Conservation (phyloP, 1,140 invertebrate genomes). For the Drosophila triauraria region DNA sequence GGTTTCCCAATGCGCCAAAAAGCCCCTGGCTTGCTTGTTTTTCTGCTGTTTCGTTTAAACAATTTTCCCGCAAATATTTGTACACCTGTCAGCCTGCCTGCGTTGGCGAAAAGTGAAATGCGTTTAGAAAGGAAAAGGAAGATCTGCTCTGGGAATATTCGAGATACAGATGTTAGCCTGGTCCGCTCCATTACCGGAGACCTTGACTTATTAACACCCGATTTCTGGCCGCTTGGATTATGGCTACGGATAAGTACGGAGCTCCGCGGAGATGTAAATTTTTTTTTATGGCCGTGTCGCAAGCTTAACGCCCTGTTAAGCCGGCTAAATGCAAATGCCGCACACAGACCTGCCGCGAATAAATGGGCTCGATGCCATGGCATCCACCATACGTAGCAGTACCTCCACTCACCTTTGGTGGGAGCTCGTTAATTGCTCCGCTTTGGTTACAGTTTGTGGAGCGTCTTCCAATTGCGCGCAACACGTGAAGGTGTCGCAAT, state of each 20-base stretch:
- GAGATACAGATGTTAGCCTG: conserved; percentile 10
- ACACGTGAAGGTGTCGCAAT: conserved; percentile 79
- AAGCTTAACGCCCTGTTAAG: conserved; percentile 81
- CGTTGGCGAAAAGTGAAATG: conserved; percentile 69
- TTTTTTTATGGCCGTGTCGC: conserved; percentile 63
- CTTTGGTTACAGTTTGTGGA: conserved; percentile 49
- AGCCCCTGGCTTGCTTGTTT: conserved; percentile 31
- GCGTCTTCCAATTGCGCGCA: conserved; percentile 73
- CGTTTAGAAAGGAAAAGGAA: conserved; percentile 75
- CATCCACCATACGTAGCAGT: background rate
- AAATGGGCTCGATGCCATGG: conserved; percentile 47
- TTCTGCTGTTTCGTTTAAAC: conserved; percentile 23
- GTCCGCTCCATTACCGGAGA: conserved; percentile 52
- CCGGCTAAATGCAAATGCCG: conserved; percentile 73
- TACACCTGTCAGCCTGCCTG: conserved; percentile 31
- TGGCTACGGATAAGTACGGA: conserved; percentile 19
- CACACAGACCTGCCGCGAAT: conserved; percentile 72
- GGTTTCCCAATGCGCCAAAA: conserved; percentile 63
- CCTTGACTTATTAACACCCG: conserved; percentile 76
- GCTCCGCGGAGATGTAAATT: conserved; percentile 31
- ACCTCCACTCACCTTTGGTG: conserved; percentile 17
- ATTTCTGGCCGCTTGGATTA: conserved; percentile 38
- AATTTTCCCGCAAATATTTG: conserved; percentile 73
- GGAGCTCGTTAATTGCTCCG: conserved; percentile 59
- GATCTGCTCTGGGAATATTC: conserved; percentile 17